Evolutionary conservation across 2,113 vertebrate species (phyloP).

Genomic region (Trogon surrucura): DNA sequence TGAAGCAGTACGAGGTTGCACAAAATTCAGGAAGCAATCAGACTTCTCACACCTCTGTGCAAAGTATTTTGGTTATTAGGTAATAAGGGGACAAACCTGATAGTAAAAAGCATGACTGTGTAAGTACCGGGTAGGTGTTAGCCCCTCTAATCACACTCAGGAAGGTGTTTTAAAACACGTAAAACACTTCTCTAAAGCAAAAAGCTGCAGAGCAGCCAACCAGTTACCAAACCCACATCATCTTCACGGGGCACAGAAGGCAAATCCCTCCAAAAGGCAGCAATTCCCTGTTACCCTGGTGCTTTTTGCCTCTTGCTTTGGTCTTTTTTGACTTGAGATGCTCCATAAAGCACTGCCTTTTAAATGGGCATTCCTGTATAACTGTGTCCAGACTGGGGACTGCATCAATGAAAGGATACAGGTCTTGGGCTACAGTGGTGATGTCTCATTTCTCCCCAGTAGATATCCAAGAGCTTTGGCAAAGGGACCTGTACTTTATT

Average conservation of each 20-base stretch:
- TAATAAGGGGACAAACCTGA: not conserved
- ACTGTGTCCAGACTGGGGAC: not conserved
- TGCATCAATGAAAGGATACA: too few species aligned
- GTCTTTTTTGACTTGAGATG: not conserved
- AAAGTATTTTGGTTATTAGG: not conserved
- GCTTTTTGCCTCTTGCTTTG: not conserved
- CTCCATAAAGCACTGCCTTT: not conserved
- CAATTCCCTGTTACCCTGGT: accelerated
- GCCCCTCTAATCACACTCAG: not conserved
- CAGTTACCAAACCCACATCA: not conserved
- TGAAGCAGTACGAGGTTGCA: not conserved
- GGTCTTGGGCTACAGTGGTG: not conserved
- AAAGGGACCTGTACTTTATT: not conserved
- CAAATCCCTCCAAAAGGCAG: not conserved
- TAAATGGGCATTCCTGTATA: accelerated
- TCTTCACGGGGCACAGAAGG: not conserved
- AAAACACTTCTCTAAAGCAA: not conserved
- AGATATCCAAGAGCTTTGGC: not conserved
- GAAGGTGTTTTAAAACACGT: not conserved
- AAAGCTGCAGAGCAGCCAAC: not conserved
- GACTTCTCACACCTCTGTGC: not conserved
- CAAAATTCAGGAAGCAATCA: not conserved
- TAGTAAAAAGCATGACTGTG: not conserved
- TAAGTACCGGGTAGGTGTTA: not conserved
- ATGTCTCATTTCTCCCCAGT: not conserved